These are phyloP conservation scores for Falco punctatus DNA, from an alignment of 2,113 vertebrate species.

Conservation along the genomic window DNA sequence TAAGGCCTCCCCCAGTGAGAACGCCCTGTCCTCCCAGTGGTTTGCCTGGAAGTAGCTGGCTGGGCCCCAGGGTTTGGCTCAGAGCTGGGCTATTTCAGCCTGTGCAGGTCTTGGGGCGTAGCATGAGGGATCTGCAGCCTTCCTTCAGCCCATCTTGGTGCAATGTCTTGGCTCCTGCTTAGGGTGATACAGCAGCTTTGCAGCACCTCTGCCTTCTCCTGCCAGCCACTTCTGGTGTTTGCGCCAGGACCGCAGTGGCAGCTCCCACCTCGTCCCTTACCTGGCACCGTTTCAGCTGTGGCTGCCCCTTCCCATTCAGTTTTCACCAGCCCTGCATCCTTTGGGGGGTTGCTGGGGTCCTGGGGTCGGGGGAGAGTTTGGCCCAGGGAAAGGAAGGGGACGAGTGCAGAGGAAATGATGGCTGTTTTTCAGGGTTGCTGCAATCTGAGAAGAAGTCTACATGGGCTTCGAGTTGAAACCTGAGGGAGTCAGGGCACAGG, in stretches of 20 bases:
- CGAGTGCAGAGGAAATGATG: accelerated
- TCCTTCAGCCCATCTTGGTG: not conserved
- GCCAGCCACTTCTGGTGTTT: not conserved
- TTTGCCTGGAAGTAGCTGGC: not conserved
- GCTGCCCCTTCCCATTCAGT: not conserved
- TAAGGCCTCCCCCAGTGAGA: not conserved
- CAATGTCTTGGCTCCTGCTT: not conserved
- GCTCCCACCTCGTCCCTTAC: not conserved
- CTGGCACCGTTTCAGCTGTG: not conserved
- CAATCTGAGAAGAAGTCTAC: not conserved
- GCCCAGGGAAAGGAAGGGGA: not conserved
- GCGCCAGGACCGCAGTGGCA: not conserved
- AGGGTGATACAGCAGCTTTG: not conserved
- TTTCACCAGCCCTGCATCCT: not conserved
- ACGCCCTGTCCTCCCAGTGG: not conserved
- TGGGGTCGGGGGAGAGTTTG: not conserved
- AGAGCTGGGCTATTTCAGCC: not conserved
- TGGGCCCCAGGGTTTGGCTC: not conserved
- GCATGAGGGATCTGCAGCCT: not conserved
- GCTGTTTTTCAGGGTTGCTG: not conserved
- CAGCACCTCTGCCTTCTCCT: not conserved
- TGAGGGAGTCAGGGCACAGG: not conserved
- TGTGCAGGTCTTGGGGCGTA: not conserved
- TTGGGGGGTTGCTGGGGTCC: not conserved
- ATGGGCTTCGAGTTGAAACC: not conserved